Conservation (phyloP, 2,797 vertebrate genomes). For the Helicolenus hilgendorfi region DNA sequence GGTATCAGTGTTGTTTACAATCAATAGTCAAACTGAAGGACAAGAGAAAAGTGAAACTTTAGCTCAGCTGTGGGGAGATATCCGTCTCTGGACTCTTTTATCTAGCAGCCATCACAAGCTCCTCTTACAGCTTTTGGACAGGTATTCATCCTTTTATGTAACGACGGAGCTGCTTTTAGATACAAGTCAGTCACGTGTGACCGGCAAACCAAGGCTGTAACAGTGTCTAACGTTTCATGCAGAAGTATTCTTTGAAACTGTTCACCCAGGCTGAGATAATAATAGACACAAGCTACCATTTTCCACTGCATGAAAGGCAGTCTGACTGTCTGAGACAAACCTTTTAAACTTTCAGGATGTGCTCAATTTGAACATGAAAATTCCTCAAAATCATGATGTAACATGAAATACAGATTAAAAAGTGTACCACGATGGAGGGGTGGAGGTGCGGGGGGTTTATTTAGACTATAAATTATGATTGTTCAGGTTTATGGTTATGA, state of each 20-base stretch:
- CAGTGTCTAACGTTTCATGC: constrained; percentile 66
- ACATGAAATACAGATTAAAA: constrained; percentile 22
- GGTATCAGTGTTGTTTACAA: constrained; percentile 60
- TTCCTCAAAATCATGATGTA: constrained; percentile 35
- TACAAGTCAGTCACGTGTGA: constrained; percentile 56
- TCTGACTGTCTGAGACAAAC: constrained; percentile 35
- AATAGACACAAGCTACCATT: constrained; percentile 70
- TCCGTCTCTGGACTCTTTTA: constrained; percentile 32
- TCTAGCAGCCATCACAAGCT: constrained; percentile 43
- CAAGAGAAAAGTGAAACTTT: constrained; percentile 44
- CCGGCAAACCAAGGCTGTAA: constrained; percentile 35
- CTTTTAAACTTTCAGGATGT: constrained; percentile 25
- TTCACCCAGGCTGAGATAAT: constrained; percentile 72
- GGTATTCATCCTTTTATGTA: constrained; percentile 62
- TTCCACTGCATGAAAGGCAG: constrained; percentile 60
- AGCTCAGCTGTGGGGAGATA: constrained; percentile 40
- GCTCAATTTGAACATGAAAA: constrained; percentile 12
- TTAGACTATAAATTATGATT: background rate
- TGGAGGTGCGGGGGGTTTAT: background rate
- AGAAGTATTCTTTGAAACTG: constrained; percentile 70
- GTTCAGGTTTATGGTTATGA: constrained; percentile 29
- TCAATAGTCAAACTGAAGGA: constrained; percentile 62
- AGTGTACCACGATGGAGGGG: background rate
- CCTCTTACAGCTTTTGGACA: constrained; percentile 61
- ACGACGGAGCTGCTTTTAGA: constrained; percentile 61